Evolutionary conservation across 2,888 invertebrate genomes (phyloP).

Genomic region (Tachina grossa): DNA sequence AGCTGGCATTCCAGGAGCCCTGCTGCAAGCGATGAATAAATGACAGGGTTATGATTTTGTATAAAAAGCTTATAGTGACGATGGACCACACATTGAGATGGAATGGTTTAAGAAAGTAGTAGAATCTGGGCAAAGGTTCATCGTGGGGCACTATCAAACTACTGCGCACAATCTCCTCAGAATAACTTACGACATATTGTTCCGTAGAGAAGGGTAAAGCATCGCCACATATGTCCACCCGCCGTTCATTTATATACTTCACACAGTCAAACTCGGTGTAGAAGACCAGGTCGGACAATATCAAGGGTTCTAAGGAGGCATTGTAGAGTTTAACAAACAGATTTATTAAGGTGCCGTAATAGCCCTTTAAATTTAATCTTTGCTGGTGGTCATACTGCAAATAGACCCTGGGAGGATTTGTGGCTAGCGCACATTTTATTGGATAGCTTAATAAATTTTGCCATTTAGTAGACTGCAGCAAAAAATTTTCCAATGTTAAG

Average conservation of each 20-base stretch:
- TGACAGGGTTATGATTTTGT: conserved; percentile 23
- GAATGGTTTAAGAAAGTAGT: conserved; percentile 60
- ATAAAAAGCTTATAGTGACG: conserved; percentile 1
- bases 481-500: background rate
- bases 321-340: conserved; percentile 59
- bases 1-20: conserved; percentile 40
- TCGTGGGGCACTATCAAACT: conserved; percentile 56
- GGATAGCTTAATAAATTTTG: conserved; percentile 28
- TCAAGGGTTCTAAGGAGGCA: conserved; percentile 33
- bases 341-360: conserved; percentile 38
- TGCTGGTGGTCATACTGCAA: conserved; percentile 6
- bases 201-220: background rate
- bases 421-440: conserved; percentile 50
- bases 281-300: background rate
- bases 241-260: background rate
- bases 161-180: conserved; percentile 8
- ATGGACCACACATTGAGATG: conserved; percentile 41
- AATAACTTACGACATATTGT: conserved; percentile 8
- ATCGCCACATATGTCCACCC: conserved; percentile 65
- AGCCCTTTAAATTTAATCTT: conserved; percentile 43
- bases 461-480: background rate
- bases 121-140: conserved; percentile 40
- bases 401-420: conserved; percentile 56
- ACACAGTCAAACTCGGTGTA: conserved; percentile 43
- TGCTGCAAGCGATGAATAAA: conserved; percentile 51